Percentiles rank a stretch among this genome's conserved stretches.
phyloP scores from a whole-genome alignment of 2,113 vertebrate species.

The Lophura nycthemera region DNA sequence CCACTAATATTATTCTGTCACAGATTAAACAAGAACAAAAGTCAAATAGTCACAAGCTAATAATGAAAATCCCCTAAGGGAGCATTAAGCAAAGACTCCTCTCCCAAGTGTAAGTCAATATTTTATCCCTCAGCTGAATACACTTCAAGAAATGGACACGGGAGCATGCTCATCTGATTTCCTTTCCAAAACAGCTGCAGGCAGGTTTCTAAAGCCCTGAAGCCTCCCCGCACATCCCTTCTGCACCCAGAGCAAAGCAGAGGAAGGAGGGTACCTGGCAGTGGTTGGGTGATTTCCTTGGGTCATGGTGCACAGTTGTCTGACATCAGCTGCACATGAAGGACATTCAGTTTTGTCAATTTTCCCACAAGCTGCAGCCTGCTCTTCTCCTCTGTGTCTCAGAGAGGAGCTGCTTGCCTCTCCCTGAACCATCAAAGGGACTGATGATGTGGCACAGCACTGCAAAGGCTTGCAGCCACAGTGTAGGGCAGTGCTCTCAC shows the following conservation, averaged over 20 bases:
- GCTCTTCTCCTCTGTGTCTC: background rate
- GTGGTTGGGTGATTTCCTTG: background rate
- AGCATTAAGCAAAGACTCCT: background rate
- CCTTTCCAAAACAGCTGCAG: background rate
- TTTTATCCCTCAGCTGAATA: background rate
- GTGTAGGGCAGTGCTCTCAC: background rate
- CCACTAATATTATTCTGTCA: background rate
- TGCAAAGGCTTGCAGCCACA: background rate
- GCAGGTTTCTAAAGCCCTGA: background rate
- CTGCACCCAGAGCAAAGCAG: background rate
- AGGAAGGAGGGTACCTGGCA: rapidly evolving
- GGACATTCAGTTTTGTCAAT: background rate
- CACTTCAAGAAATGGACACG: background rate
- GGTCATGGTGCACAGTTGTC: rapidly evolving
- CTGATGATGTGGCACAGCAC: rapidly evolving
- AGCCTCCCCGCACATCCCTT: background rate
- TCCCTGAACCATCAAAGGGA: background rate
- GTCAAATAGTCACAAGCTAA: background rate
- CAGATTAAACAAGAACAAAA: background rate
- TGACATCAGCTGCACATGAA: rapidly evolving
- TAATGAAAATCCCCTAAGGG: background rate
- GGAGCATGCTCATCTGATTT: background rate
- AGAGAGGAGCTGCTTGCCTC: background rate
- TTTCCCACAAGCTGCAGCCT: background rate
- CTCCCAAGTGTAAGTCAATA: background rate